Evolutionary conservation across 2,888 invertebrate genomes (phyloP), one percentile per base, ranked within the genome.

Genomic region (Xestia rhomboidea): DNA sequence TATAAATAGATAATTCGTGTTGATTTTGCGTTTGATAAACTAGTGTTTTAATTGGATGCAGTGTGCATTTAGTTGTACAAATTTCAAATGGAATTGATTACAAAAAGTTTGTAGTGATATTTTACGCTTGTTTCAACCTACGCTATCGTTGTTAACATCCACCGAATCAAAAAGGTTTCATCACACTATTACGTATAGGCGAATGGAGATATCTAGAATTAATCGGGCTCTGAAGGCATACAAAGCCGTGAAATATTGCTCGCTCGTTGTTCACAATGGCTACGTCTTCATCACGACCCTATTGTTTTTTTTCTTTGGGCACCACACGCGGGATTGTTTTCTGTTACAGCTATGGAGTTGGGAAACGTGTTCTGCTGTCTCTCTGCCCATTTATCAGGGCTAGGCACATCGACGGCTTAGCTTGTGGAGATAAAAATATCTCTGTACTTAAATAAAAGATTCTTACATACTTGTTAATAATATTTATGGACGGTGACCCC

Each of bases 141-240:
- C 94, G 91, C 92, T 85, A 83, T 86, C 85, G 90, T 93, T 93
- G 93, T 93, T 93, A 93, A 93, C 93, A 93, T 90, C 82, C 85
- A 81, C 83, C 89, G 92, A 93, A 95, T 95, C 93, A 94, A 95
- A 95, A 94, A 95, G 93, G 94, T 96, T 96, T 96, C 96, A 96
- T 95, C 96, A 96, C 94, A 93, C 93, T 92, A 93, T 94, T 92
- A 90, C 94, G 92, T 94, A 94, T 93, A 93, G 93, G 93, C 92
- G 93, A 96, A 96, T 96, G 93, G 95, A 96, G 96, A 96, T 96
- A 96, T 96, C 96, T 96, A 95, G 95, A 95, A 96, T 96, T 96
- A 96, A 96, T 96, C 96, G 96, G 91, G 92, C 94, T 93, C 95
- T 94, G 93, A 94, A 94, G 94, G 93, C 92, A 93, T 92, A 96